phyloP scores from a whole-genome alignment of 2,888 invertebrate genomes.

The Ceriagrion tenellum region DNA sequence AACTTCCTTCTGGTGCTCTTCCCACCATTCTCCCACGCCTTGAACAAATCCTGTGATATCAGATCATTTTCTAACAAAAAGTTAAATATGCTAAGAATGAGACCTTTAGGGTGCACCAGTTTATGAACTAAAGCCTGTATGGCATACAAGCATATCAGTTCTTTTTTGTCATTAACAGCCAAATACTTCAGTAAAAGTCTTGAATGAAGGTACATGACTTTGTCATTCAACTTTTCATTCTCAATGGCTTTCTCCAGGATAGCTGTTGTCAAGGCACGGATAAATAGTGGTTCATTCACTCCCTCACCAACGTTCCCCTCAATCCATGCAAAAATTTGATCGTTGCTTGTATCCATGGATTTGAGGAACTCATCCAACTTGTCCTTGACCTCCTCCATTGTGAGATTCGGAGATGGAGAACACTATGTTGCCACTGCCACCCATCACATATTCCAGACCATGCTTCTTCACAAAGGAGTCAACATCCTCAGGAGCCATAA shows the following conservation, averaged over 20 bases:
- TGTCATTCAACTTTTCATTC: slow-evolving; percentile 78
- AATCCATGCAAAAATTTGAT: slow-evolving; percentile 83
- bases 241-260: slow-evolving; percentile 84
- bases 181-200: slow-evolving; percentile 85
- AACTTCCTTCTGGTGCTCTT: no score
- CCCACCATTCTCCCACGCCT: slow-evolving; percentile 88
- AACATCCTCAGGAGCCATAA: slow-evolving; percentile 78
- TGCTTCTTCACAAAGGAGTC: slow-evolving; percentile 79
- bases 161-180: slow-evolving; percentile 84
- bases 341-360: slow-evolving; percentile 78
- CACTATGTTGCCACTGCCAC: slow-evolving; percentile 71
- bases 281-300: slow-evolving; percentile 84
- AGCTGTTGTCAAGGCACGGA: slow-evolving; percentile 86
- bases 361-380: slow-evolving; percentile 80
- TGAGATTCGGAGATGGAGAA: slow-evolving; percentile 75
- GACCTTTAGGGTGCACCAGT: slow-evolving; percentile 88
- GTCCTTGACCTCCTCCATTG: slow-evolving; percentile 79
- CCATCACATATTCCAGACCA: slow-evolving; percentile 80
- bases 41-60: slow-evolving; percentile 89
- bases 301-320: slow-evolving; percentile 83
- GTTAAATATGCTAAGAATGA: slow-evolving; percentile 88
- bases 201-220: slow-evolving; percentile 78
- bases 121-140: slow-evolving; percentile 89
- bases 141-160: slow-evolving; percentile 91
- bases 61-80: slow-evolving; percentile 88